Conservation (phyloP, 2,113 vertebrate genomes). For the Corydoras maculifer region DNA sequence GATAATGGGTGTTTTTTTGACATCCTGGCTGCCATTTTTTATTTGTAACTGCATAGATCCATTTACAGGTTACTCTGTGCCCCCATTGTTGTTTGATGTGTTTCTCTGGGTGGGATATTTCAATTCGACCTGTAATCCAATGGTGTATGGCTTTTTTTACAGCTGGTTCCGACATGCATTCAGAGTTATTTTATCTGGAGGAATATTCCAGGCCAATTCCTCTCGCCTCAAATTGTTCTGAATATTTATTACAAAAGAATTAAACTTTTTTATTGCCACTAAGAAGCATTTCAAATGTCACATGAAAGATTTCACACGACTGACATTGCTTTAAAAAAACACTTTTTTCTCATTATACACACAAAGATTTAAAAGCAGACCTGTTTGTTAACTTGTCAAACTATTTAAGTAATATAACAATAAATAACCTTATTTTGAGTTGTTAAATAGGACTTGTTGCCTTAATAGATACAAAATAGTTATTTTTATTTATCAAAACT, state of each 20-base stretch:
- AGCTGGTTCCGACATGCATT: conserved; percentile 75
- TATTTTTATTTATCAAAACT: too few species aligned
- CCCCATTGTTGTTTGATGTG: conserved; percentile 58
- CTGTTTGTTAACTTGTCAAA: too few species aligned
- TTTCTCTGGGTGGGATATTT: conserved; percentile 76
- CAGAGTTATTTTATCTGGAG: conserved; percentile 67
- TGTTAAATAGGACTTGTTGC: too few species aligned
- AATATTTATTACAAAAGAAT: background rate
- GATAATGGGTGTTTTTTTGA: conserved; percentile 71
- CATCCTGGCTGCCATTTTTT: conserved; percentile 77
- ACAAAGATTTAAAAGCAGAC: too few species aligned
- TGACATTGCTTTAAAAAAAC: too few species aligned
- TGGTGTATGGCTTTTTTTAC: conserved; percentile 78
- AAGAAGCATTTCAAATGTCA: too few species aligned
- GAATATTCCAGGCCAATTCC: conserved; percentile 65
- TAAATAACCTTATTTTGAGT: too few species aligned
- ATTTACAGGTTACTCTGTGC: conserved; percentile 62
- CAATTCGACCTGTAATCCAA: conserved; percentile 75
- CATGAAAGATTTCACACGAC: too few species aligned
- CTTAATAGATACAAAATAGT: too few species aligned
- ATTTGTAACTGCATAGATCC: conserved; percentile 65
- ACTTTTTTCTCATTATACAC: too few species aligned
- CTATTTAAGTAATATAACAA: too few species aligned
- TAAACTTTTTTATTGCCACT: too few species aligned
- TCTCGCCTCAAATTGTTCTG: conserved; percentile 34